Percentiles rank a stretch among this genome's conserved stretches.
Evolutionary conservation across 2,888 invertebrate species (phyloP).

Genomic region (Entomobrya proxima): DNA sequence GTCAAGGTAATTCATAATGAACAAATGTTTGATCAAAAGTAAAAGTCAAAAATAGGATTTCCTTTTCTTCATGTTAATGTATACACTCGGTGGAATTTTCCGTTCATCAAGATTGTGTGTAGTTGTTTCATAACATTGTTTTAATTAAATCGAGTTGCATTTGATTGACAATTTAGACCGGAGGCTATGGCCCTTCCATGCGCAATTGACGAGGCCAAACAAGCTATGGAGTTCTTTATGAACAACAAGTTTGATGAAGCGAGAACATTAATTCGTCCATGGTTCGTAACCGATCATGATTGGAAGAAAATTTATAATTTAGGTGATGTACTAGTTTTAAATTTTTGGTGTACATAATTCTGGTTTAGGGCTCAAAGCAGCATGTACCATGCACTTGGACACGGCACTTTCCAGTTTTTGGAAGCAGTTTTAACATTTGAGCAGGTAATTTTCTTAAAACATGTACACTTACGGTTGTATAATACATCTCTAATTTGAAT

Average conservation of each 20-base stretch:
- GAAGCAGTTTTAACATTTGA: constrained; percentile 97
- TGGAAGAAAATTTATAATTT: background rate
- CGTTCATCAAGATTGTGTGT: background rate
- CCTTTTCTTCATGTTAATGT: too few species aligned
- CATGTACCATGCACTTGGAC: constrained; percentile 94
- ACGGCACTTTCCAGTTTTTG: constrained; percentile 91
- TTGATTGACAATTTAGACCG: constrained; percentile 56
- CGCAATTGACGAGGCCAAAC: constrained; percentile 86
- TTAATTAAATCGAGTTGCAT: too few species aligned
- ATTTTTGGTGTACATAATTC: background rate
- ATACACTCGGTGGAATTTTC: too few species aligned
- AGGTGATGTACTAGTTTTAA: background rate
- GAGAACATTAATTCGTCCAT: constrained; percentile 86
- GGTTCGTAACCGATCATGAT: constrained; percentile 79
- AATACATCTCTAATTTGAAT: background rate
- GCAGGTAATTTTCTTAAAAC: constrained; percentile 79
- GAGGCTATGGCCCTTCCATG: constrained; percentile 82
- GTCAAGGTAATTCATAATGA: too few species aligned
- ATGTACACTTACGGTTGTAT: background rate
- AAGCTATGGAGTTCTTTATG: constrained; percentile 92
- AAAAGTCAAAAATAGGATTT: too few species aligned
- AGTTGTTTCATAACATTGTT: constrained; percentile 19
- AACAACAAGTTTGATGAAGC: constrained; percentile 93
- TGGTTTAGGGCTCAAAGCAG: constrained; percentile 85
- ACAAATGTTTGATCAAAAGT: too few species aligned